Conservation (phyloP, 2,113 vertebrate genomes). For the Collichthys lucidus region DNA sequence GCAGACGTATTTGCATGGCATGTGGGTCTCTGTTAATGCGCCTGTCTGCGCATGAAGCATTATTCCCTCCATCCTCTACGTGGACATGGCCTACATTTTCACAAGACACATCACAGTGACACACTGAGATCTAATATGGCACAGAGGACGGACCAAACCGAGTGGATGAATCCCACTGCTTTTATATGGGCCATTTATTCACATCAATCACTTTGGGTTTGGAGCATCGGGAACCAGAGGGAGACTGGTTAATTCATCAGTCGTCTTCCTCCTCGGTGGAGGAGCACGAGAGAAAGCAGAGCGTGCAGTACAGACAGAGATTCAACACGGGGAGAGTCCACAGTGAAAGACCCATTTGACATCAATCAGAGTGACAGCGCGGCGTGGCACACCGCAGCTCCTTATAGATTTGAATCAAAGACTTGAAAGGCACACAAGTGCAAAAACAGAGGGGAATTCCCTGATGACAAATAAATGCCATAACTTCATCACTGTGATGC, state of each 20-base stretch:
- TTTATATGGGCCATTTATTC: conserved; percentile 63
- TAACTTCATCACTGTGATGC: neutral
- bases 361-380: conserved; percentile 43
- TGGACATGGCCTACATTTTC: conserved; percentile 66
- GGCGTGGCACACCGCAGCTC: conserved; percentile 14
- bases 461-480: neutral
- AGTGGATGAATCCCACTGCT: conserved; percentile 55
- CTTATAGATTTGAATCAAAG: conserved; percentile 18
- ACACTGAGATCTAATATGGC: conserved; percentile 55
- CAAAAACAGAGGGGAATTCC: conserved; percentile 16
- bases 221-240: conserved; percentile 10
- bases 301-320: conserved; percentile 11
- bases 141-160: conserved; percentile 45
- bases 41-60: conserved; percentile 23
- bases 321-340: conserved; percentile 32
- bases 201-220: conserved; percentile 63
- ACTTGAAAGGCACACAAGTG: neutral
- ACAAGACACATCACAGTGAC: conserved; percentile 49
- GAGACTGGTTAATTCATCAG: conserved; percentile 58
- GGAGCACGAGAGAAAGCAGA: conserved; percentile 8
- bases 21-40: conserved; percentile 11
- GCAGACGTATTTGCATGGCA: neutral
- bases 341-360: conserved; percentile 40
- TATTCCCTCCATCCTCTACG: conserved; percentile 37
- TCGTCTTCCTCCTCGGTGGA: conserved; percentile 45